Base-by-base conservation (phyloP, 2,113 vertebrate species). In the Suncus etruscus region DNA sequence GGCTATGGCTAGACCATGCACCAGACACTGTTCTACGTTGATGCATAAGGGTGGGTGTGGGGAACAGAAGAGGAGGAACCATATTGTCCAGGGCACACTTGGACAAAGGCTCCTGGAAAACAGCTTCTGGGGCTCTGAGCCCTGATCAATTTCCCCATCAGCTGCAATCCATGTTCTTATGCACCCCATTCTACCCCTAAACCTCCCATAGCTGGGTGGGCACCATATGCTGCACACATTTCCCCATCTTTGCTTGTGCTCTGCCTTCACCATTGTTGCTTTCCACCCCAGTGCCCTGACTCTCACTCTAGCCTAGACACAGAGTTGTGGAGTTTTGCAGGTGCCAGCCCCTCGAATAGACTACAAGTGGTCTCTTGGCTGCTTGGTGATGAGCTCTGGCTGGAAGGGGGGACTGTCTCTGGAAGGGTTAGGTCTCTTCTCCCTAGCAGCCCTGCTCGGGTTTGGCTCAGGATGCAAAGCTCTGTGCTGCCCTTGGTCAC, bases 171-270 rank as follows among this genome's bases (percentile, higher is more conserved):
- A 18, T 45, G 14, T 63, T 63, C 65, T 20, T 27, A 10, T 2
- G n/a, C 65, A 8, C 70, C 31, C 50, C 51, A 9, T 20, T 27
- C 65, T 15, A 22, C 51, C 47, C 82, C 65, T 25, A 4, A 10
- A 6, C 68, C 50, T 31, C 63, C 45, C 1, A 7, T 3, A 14
- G 27, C n/a, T n/a, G 74, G 4, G 48, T 3, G 25, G 27, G 4
- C 6, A 7, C n/a, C 45, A 25, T 32, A 54, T 45, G 0, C 14
- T 54, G 11, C 48, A 54, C n/a, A 11, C 11, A 0, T 1, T 6
- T 22, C 75, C 20, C 58, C 1, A 31, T 68, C 72, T 86, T 45
- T n/a, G 51, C 58, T 61, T 20, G 22, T 61, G 58, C 58, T 39
- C 1, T 20, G 14, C 25, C 47, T 27, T 51, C 0, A 6, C 25